Conservation (phyloP, 2,113 vertebrate genomes). For the Burhinus oedicnemus region DNA sequence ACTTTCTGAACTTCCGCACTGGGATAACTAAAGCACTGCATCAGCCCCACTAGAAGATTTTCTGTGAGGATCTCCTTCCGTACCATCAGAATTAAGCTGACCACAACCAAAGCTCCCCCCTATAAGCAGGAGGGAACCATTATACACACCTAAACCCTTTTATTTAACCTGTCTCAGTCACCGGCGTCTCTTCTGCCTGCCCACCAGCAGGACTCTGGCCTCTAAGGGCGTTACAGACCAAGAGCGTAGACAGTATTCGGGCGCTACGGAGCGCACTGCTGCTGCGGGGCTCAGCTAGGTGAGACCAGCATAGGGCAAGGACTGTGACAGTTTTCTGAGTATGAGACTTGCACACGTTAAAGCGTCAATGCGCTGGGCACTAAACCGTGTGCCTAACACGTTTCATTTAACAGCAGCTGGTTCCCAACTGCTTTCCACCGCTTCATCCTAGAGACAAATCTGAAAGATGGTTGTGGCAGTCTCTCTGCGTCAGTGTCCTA, state of each 20-base stretch:
- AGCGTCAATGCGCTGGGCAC: neutral
- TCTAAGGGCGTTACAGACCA: neutral
- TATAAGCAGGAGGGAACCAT: neutral
- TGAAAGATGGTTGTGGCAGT: neutral
- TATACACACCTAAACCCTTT: neutral
- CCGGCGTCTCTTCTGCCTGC: neutral
- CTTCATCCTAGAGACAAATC: neutral
- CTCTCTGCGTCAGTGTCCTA: neutral
- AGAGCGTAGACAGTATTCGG: accelerated
- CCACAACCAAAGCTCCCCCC: neutral
- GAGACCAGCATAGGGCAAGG: neutral
- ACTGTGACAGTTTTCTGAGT: neutral
- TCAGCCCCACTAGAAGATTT: neutral
- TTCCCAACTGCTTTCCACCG: neutral
- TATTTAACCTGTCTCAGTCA: neutral
- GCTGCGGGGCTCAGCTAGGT: too few relatives aligned
- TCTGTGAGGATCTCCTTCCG: neutral
- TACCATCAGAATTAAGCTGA: neutral
- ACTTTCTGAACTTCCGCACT: neutral
- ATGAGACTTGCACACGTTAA: neutral
- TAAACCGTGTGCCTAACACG: neutral
- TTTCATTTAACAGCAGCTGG: neutral
- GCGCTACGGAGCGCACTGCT: neutral
- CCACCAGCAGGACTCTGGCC: neutral
- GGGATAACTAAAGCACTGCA: neutral